Percentiles rank a stretch among this genome's conserved stretches.
phyloP scores from a whole-genome alignment of 2,888 invertebrate genomes.

The Drosophila macrothrix region DNA sequence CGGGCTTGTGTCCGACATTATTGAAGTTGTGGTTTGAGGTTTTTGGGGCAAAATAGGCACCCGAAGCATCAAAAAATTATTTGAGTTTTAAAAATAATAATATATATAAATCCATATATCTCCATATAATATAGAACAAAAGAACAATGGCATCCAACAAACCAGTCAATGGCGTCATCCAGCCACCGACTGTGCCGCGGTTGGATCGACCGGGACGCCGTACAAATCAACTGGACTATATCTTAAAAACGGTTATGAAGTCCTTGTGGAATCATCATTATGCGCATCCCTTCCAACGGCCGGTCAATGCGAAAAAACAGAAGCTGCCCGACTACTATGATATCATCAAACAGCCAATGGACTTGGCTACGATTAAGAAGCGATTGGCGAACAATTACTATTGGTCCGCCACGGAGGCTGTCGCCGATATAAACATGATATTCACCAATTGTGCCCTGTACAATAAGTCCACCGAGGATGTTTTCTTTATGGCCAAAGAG shows the following conservation, averaged over 20 bases:
- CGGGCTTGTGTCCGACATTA: slow-evolving; percentile 63
- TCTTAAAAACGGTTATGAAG: slow-evolving; percentile 97
- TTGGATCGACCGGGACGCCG: slow-evolving; percentile 94
- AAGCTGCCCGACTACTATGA: slow-evolving; percentile 99
- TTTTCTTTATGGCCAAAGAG: slow-evolving; percentile 98
- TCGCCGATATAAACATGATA: slow-evolving; percentile 98
- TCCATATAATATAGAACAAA: slow-evolving; percentile 1
- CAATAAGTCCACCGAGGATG: slow-evolving; percentile 99
- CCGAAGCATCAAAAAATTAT: slow-evolving; percentile 11
- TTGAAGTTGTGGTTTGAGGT: slow-evolving; percentile 31
- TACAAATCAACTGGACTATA: slow-evolving; percentile 97
- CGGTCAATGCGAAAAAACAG: slow-evolving; percentile 98
- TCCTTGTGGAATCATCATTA: slow-evolving; percentile 99
- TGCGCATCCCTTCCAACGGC: slow-evolving; percentile 99
- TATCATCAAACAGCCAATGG: slow-evolving; percentile 99
- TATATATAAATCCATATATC: background rate
- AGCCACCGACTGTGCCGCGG: slow-evolving; percentile 93
- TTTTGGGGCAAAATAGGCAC: slow-evolving; percentile 28
- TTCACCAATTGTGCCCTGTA: slow-evolving; percentile 99
- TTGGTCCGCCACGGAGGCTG: slow-evolving; percentile 97
- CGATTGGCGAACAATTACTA: slow-evolving; percentile 98
- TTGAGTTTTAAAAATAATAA: background rate
- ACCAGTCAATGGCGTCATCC: slow-evolving; percentile 93
- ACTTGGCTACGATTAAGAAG: slow-evolving; percentile 98
- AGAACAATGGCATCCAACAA: slow-evolving; percentile 77